phyloP scores from a whole-genome alignment of 2,888 invertebrate genomes.

The Strigamia maritima region DNA sequence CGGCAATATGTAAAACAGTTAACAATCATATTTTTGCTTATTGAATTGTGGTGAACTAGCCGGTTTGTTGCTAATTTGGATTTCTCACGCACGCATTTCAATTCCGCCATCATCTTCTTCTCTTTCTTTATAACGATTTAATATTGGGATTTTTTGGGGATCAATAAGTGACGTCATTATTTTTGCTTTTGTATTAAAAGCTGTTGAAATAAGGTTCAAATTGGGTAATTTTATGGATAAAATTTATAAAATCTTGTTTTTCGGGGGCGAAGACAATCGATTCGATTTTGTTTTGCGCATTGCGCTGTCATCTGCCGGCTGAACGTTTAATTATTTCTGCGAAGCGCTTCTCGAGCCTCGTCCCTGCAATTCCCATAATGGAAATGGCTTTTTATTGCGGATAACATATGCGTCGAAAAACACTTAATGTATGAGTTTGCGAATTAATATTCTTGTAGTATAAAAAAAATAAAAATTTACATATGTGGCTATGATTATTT shows the following conservation, averaged over 20 bases:
- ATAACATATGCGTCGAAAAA: neutral
- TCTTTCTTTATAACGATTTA: conserved; percentile 29
- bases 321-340: neutral
- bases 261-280: neutral
- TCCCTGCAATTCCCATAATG: neutral
- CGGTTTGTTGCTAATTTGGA: neutral
- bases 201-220: neutral
- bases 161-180: conserved; percentile 6
- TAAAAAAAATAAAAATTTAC: no score
- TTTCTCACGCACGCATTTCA: neutral
- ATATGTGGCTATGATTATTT: no score
- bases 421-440: neutral
- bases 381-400: neutral
- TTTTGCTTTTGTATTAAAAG: neutral
- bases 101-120: conserved; percentile 24
- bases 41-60: neutral
- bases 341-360: neutral
- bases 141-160: neutral
- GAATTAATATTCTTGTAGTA: neutral
- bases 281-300: neutral
- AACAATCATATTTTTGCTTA: neutral
- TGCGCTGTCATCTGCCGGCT: neutral
- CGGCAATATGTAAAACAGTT: neutral
- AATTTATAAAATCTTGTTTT: neutral
- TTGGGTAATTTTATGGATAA: neutral